A percentile compares a stretch with the other conserved stretches of the same genome.
Conservation (phyloP, 2,113 vertebrate species). For the Osmerus mordax region DNA sequence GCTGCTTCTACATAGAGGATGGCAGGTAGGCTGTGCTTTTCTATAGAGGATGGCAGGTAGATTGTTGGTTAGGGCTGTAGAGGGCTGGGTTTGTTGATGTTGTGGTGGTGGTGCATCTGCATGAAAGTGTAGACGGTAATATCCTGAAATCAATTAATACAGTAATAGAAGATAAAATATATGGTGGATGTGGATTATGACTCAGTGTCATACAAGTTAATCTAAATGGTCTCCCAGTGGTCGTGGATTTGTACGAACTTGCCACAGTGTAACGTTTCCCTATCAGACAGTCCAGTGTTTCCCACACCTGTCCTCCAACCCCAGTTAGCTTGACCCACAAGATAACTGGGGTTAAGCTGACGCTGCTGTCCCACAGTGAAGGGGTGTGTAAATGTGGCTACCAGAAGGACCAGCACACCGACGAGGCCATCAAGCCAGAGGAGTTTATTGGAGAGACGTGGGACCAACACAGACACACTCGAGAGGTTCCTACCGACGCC, state of each 20-base stretch:
- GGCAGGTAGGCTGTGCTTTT: conserved; percentile 51
- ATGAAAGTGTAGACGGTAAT: neutral
- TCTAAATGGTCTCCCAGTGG: too few relatives aligned
- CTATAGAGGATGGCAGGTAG: neutral
- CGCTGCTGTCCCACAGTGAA: conserved; percentile 61
- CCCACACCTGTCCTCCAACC: too few relatives aligned
- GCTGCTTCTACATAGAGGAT: conserved; percentile 77
- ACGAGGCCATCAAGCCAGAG: conserved; percentile 72
- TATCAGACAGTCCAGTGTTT: too few relatives aligned
- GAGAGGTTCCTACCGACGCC: conserved; percentile 83
- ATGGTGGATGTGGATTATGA: neutral
- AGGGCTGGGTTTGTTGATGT: neutral
- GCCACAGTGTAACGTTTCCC: neutral
- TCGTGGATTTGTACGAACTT: neutral
- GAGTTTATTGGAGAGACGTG: conserved; percentile 71
- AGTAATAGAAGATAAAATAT: too few relatives aligned
- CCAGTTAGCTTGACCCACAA: too few relatives aligned
- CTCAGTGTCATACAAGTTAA: neutral
- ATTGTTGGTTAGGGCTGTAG: neutral
- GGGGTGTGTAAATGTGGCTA: conserved; percentile 83
- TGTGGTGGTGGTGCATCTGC: neutral
- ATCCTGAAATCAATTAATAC: too few relatives aligned
- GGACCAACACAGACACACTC: conserved; percentile 76
- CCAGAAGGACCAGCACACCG: conserved; percentile 70
- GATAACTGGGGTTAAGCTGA: too few relatives aligned